Conservation (phyloP, 2,797 vertebrate genomes). For the Coracias cyanogaster region DNA sequence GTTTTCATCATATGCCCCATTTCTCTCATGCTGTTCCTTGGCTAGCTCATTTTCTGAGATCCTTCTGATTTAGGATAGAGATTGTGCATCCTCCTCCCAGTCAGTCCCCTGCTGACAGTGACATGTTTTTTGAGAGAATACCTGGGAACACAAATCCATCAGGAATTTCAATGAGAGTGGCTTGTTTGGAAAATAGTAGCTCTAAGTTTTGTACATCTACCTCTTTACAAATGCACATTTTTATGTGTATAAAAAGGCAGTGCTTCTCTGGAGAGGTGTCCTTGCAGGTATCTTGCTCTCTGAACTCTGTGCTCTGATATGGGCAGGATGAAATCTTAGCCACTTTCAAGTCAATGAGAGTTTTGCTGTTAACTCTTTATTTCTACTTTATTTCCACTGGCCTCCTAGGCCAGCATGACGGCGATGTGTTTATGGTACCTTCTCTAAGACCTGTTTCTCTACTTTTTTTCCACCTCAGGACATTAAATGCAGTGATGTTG, state of each 20-base stretch:
- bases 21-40: conserved; percentile 15
- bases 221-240: not conserved
- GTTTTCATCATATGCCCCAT: conserved; percentile 11
- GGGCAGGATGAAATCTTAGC: not conserved
- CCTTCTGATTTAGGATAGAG: conserved; percentile 31
- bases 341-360: not conserved
- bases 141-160: conserved; percentile 9
- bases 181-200: not conserved
- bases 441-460: not conserved
- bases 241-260: not conserved
- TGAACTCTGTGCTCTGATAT: not conserved
- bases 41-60: conserved; percentile 12
- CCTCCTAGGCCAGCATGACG: not conserved
- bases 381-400: not conserved
- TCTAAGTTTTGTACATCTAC: not conserved
- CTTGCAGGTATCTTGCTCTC: not conserved
- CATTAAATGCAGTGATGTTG: not conserved
- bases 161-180: not conserved
- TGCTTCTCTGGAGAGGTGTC: not conserved
- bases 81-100: conserved; percentile 35
- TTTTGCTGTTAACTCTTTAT: not conserved
- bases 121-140: not conserved
- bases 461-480: not conserved
- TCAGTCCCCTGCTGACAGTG: conserved; percentile 15
- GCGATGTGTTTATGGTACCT: not conserved